Base-by-base conservation (phyloP, 2,113 vertebrate genomes). In the Ciconia stormi region DNA sequence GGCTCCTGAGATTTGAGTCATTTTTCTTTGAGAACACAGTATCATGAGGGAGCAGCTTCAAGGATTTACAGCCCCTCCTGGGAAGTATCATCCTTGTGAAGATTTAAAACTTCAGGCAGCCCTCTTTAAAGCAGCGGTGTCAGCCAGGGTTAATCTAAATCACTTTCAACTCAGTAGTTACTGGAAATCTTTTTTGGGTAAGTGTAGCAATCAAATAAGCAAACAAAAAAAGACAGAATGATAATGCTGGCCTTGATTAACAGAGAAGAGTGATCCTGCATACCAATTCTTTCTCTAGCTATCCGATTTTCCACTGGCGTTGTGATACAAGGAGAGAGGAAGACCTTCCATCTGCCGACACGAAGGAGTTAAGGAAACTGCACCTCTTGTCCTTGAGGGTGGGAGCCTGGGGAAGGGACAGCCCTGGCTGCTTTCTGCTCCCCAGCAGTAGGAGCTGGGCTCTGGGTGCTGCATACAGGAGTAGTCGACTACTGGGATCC, bases 151-250 rank as follows among this genome's bases (percentile, higher is more conserved):
- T 96, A 94, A 96, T 87, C 88, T 93, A 95, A 95, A 96, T 92
- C 87, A 94, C 89, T 96, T 93, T 92, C 81, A 95, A 79, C 87
- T 87, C 94, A 73, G 70, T 69, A 84, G 83, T 72, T 87, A 97
- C 77, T 87, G 95, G 89, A 95, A 96, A 95, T 94, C 80, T 95
- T 95, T 97, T 94, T 61, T 78, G 81, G 77, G 36, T 95, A 97
- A 97, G 91, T 79, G 77, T 87, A 94, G 93, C 95, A 92, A 96
- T 96, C 94, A 97, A 95, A 90, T 61, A 95, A 93, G 92, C 83
- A 92, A 97, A 95, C 67, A 93, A 87, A 91, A 93, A 86, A 80
- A 95, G 70, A 69, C 72, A 95, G 69, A 82, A 85, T 82, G 69
- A 90, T 93, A 95, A 91, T 85, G 66, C 87, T 69, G 61, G 78